These are phyloP conservation scores for Acinonyx jubatus DNA, from an alignment of 2,113 vertebrate species.

Conservation along the genomic window DNA sequence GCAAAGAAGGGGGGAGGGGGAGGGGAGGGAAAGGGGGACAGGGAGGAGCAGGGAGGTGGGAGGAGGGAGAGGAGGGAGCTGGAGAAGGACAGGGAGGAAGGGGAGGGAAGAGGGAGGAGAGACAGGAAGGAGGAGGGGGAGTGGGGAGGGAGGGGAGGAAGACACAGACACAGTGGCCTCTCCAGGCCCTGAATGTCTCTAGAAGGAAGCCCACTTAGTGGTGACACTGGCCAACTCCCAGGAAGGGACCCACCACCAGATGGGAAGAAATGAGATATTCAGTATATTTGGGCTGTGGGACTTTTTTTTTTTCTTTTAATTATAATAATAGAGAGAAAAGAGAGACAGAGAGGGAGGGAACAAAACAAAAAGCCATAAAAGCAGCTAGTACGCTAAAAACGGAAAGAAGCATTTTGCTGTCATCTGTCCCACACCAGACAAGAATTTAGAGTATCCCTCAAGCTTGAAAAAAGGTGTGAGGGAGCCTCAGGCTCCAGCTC, in stretches of 20 bases:
- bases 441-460: neutral
- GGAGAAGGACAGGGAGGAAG: too few relatives aligned
- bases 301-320: neutral
- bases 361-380: neutral
- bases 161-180: neutral
- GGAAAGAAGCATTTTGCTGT: neutral
- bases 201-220: neutral
- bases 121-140: neutral
- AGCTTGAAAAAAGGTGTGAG: neutral
- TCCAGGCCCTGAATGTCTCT: neutral
- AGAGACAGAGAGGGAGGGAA: neutral
- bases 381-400: neutral
- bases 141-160: neutral
- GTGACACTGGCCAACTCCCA: neutral
- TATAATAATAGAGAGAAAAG: neutral
- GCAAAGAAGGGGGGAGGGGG: neutral
- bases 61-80: fast-evolving
- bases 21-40: too few relatives aligned
- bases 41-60: fast-evolving
- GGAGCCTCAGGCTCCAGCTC: neutral
- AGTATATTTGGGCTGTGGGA: neutral
- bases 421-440: too few relatives aligned
- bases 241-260: neutral
- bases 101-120: fast-evolving
- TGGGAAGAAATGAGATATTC: neutral